Conservation (phyloP, 2,113 vertebrate species). For the Naja naja region DNA sequence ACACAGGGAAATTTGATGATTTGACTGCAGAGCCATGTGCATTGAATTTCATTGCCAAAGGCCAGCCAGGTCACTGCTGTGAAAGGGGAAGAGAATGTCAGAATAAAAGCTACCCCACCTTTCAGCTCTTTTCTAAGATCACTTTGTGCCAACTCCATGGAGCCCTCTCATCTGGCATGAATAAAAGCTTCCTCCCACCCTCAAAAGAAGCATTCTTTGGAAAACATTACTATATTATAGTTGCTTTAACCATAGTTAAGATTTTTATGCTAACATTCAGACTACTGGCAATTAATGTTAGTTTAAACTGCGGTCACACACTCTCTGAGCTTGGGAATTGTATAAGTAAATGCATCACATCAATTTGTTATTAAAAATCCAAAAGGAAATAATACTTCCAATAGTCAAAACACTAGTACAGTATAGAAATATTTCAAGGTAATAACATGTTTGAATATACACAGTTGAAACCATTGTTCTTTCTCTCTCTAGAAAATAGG, state of each 20-base stretch:
- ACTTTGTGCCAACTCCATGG: slow-evolving; percentile 39
- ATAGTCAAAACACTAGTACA: slow-evolving; percentile 59
- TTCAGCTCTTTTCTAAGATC: slow-evolving; percentile 47
- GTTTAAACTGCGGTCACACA: slow-evolving; percentile 48
- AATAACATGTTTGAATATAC: slow-evolving; percentile 62
- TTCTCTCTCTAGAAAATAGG: slow-evolving; percentile 56
- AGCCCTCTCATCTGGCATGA: background rate
- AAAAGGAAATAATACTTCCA: slow-evolving; percentile 51
- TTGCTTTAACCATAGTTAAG: slow-evolving; percentile 22
- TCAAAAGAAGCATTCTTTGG: slow-evolving; percentile 17
- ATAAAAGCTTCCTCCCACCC: background rate
- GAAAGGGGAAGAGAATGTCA: slow-evolving; percentile 74
- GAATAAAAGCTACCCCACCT: slow-evolving; percentile 78
- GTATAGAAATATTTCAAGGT: slow-evolving; percentile 51
- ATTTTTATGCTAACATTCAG: slow-evolving; percentile 44
- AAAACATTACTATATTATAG: background rate
- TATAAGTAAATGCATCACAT: slow-evolving; percentile 44
- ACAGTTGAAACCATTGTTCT: slow-evolving; percentile 56
- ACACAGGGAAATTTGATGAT: slow-evolving; percentile 91
- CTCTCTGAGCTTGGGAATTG: slow-evolving; percentile 47
- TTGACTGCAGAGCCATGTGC: slow-evolving; percentile 83
- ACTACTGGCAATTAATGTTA: slow-evolving; percentile 46
- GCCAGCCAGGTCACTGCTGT: slow-evolving; percentile 79
- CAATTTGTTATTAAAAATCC: slow-evolving; percentile 53
- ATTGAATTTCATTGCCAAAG: slow-evolving; percentile 87